phyloP scores from a whole-genome alignment of 1,140 invertebrate species.

The Caenorhabditis tropicalis region DNA sequence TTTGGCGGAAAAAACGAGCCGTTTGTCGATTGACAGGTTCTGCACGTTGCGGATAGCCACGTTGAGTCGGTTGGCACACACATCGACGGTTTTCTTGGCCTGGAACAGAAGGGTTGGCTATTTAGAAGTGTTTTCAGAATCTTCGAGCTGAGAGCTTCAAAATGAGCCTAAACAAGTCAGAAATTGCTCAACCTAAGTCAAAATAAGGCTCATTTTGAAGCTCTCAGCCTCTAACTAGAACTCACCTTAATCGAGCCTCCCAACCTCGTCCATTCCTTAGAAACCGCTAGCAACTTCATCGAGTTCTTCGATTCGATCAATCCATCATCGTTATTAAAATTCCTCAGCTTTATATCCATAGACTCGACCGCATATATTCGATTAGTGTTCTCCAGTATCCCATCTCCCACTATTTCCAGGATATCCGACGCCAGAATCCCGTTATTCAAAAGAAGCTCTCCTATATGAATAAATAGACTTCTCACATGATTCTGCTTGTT shows the following conservation, averaged over 20 bases:
- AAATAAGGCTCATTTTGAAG: too few relatives aligned
- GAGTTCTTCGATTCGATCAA: slow-evolving; percentile 46
- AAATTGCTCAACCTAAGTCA: too few relatives aligned
- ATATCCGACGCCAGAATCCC: slow-evolving; percentile 36
- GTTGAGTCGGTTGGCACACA: slow-evolving; percentile 37
- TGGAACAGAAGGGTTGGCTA: too few relatives aligned
- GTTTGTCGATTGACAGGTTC: slow-evolving; percentile 28
- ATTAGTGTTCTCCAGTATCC: slow-evolving; percentile 44
- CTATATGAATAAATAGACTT: slow-evolving; percentile 24
- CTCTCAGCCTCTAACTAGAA: too few relatives aligned
- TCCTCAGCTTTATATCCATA: slow-evolving; percentile 41
- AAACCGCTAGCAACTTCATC: slow-evolving; percentile 34
- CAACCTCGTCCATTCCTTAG: slow-evolving; percentile 44
- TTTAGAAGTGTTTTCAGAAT: too few relatives aligned
- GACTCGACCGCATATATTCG: slow-evolving; percentile 44
- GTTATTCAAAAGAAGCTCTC: slow-evolving; percentile 35
- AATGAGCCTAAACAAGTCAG: too few relatives aligned
- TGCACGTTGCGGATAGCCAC: slow-evolving; percentile 32
- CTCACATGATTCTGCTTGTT: slow-evolving; percentile 44
- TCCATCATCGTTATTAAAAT: slow-evolving; percentile 48
- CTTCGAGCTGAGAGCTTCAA: too few relatives aligned
- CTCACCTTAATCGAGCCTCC: slow-evolving; percentile 36
- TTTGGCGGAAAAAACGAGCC: slow-evolving; percentile 41
- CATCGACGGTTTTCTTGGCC: slow-evolving; percentile 31
- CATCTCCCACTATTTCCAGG: slow-evolving; percentile 41